These are phyloP conservation scores for Lymantria dispar DNA, from an alignment of 2,888 invertebrate species.

Conservation along the genomic window DNA sequence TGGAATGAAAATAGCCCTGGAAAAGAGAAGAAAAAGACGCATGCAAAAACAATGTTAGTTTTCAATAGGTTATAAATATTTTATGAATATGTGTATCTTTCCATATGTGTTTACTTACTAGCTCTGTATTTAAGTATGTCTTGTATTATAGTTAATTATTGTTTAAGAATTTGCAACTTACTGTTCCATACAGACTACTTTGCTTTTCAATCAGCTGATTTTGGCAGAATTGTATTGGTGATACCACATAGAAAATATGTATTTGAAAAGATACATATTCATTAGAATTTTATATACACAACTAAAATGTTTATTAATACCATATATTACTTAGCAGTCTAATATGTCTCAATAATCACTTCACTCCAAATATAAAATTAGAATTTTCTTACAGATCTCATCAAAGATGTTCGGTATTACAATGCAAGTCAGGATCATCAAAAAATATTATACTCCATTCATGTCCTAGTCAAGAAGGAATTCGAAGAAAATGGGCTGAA, in stretches of 20 bases:
- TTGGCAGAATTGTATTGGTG: not conserved
- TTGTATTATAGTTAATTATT: too few relatives aligned
- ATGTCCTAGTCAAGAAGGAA: conserved; percentile 24
- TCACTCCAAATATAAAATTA: not conserved
- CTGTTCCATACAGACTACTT: not conserved
- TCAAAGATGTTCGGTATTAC: conserved; percentile 26
- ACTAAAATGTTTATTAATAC: too few relatives aligned
- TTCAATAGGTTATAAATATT: not conserved
- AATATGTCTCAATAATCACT: too few relatives aligned
- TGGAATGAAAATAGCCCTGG: conserved; percentile 7
- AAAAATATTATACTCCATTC: conserved; percentile 21
- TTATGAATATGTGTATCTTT: not conserved
- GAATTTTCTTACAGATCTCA: conserved; percentile 12
- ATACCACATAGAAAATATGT: not conserved
- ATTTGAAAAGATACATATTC: not conserved
- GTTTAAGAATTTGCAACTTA: too few relatives aligned
- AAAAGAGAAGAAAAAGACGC: not conserved
- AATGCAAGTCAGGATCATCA: conserved; percentile 19
- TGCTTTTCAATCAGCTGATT: not conserved
- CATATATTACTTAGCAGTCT: too few relatives aligned
- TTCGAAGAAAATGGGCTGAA: conserved; percentile 29
- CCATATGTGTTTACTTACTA: not conserved
- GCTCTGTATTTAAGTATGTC: too few relatives aligned
- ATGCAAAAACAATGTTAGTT: not conserved
- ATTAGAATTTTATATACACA: too few relatives aligned